Evolutionary conservation across 2,888 invertebrate species (phyloP), one percentile per base, ranked within the genome.

Genomic region (Spicauda simplicius): DNA sequence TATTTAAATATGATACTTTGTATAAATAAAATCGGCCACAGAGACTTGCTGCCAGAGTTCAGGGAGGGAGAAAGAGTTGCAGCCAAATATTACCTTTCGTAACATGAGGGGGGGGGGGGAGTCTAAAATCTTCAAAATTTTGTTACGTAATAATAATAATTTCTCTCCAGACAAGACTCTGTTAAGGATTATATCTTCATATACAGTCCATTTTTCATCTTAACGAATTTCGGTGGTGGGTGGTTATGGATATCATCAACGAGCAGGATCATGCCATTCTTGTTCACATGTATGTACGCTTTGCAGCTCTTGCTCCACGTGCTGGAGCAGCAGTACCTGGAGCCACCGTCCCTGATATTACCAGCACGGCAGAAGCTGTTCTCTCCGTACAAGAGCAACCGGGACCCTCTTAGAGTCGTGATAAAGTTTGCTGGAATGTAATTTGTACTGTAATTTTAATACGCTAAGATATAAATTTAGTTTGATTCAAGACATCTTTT

Each of bases 351-450:
- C 0, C 78, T 75, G 3, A 81, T 70, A 0, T n/a, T n/a, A 1
- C 77, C 63, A 14, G 79, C 81, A 54, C 72, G 81, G 58, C 78
- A 82, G 70, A 76, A 86, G 0, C 82, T 76, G 67, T 81, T 81
- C 0, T 81, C 80, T 2, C 76, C 68, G 25, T 79, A 59, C 6
- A 82, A 67, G 0, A 84, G 70, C 10, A 81, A 57, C 0, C 58
- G 71, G 8, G 71, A 60, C 0, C 82, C 81, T 33, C 69, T 75
- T 0, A 58, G 7, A 1, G 77, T 73, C 25, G 48, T 74, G 58
- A 80, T 76, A 60, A 73, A 78, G 18, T 64, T 55, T 10, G 73
- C 81, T 80, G 73, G 20, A 77, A 76, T 16, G 57, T 12, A 0
- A 48, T 5, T n/a, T 11, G 5, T 5, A 25, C 25, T 25, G 5